These are phyloP conservation scores for Amphimallon solstitiale DNA, from an alignment of 2,888 invertebrate species.

Conservation along the genomic window DNA sequence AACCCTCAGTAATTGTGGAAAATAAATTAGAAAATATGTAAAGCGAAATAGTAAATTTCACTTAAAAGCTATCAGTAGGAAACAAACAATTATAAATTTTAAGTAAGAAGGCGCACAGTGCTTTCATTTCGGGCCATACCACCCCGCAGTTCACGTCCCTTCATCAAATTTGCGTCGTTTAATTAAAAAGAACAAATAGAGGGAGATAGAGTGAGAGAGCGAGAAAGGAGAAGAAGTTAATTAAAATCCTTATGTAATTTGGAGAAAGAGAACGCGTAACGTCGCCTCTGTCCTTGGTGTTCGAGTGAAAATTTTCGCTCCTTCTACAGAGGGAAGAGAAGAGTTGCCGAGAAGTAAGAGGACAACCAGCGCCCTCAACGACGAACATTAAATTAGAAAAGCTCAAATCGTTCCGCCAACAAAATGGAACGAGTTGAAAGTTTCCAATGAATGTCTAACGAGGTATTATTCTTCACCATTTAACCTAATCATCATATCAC, in stretches of 20 bases:
- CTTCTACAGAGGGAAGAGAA: too few relatives aligned
- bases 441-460: slow-evolving; percentile 64
- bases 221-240: slow-evolving; percentile 49
- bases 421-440: slow-evolving; percentile 59
- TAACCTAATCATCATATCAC: slow-evolving; percentile 64
- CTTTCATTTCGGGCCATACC: not conserved
- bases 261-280: too few relatives aligned
- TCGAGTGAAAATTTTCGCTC: too few relatives aligned
- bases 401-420: slow-evolving; percentile 59
- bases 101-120: slow-evolving; percentile 23
- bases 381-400: slow-evolving; percentile 59
- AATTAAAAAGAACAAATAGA: slow-evolving; percentile 44
- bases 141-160: not conserved
- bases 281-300: too few relatives aligned
- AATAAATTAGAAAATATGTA: too few relatives aligned
- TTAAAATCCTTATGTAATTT: slow-evolving; percentile 49
- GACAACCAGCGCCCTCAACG: not conserved
- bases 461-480: slow-evolving; percentile 64
- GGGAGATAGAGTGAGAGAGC: not conserved
- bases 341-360: not conserved
- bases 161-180: slow-evolving; percentile 30
- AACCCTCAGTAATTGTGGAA: too few relatives aligned
- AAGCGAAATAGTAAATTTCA: too few relatives aligned
- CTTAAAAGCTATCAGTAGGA: not conserved
- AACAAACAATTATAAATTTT: slow-evolving; percentile 41